Conservation (phyloP, 2,797 vertebrate species). For the Peromyscus aztecus region DNA sequence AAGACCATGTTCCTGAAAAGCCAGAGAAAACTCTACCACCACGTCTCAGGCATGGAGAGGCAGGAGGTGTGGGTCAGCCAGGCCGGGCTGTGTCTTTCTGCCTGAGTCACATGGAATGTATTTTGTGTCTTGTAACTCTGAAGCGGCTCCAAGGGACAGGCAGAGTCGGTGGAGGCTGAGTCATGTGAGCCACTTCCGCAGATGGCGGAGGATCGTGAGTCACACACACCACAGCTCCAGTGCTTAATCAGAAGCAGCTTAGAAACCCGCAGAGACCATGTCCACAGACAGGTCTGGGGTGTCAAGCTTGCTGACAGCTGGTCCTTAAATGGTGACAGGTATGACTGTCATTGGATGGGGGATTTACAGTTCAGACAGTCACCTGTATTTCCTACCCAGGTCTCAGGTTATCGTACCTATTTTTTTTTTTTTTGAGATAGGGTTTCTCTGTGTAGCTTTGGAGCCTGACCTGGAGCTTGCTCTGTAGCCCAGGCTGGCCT, state of each 20-base stretch:
- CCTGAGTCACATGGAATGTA: slow-evolving; percentile 39
- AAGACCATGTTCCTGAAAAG: background rate
- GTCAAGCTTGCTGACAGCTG: background rate
- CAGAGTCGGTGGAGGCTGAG: slow-evolving; percentile 10
- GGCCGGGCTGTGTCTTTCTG: background rate
- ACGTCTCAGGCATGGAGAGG: background rate
- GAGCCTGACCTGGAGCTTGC: too few relatives aligned
- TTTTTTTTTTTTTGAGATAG: too few relatives aligned
- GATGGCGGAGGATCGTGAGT: background rate
- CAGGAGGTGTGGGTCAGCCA: background rate
- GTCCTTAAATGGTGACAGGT: background rate
- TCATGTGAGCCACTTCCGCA: slow-evolving; percentile 9
- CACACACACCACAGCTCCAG: slow-evolving; percentile 53
- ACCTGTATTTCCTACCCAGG: background rate
- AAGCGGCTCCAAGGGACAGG: background rate
- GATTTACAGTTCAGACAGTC: background rate
- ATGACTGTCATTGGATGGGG: background rate
- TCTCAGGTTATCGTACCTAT: background rate
- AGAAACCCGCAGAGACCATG: background rate
- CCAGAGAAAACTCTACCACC: background rate
- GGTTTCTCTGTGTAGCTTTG: too few relatives aligned
- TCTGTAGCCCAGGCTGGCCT: too few relatives aligned
- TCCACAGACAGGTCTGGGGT: background rate
- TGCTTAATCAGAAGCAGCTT: background rate
- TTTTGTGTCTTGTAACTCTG: background rate